Evolutionary conservation across 1,140 invertebrate species (phyloP), one percentile per base, ranked within the genome.

Genomic region (Heliothis subflexa): DNA sequence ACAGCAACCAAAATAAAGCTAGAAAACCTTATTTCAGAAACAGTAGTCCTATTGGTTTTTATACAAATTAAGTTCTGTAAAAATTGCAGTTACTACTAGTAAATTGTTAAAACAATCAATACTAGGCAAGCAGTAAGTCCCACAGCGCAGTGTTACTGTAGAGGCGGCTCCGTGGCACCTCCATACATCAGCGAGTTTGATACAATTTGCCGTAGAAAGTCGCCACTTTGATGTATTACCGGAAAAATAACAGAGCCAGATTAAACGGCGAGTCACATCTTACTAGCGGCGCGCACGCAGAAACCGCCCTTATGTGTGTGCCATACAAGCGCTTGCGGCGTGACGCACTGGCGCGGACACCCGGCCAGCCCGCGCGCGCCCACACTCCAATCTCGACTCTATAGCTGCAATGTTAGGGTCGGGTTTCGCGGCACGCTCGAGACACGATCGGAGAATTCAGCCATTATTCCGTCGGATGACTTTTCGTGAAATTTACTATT

Each of bases 161-260:
- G 28, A 28, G 21, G 73, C 62, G 62, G 18, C 33, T 13, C 9
- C 40, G 9, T 40, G 21, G 49, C 70, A 62, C 61, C 71, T 77
- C 76, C 88, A 89, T 86, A 88, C 84, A 90, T 89, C 86, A 88
- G 80, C 80, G 85, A 85, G 57, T 89, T 86, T 86, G 88, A 90
- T 90, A 90, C 86, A 89, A 90, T 90, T 90, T 90, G 88, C 88
- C 84, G 85, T 79, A 57, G 85, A 85, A 86, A 75, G 83, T 87
- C 83, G 85, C 83, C 86, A 79, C 83, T 88, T 88, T 90, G 89
- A 89, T 89, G 86, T 90, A 90, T 90, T 68, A 80, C 88, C 87
- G 88, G 89, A 89, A 90, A 90, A 75, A 75, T 75, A 75, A 90
- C 88, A 86, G 83, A 62, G 28, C 86, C 82, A 88, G 85, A 90